phyloP scores from a whole-genome alignment of 2,797 vertebrate species.

The Enteromius argenteus region DNA sequence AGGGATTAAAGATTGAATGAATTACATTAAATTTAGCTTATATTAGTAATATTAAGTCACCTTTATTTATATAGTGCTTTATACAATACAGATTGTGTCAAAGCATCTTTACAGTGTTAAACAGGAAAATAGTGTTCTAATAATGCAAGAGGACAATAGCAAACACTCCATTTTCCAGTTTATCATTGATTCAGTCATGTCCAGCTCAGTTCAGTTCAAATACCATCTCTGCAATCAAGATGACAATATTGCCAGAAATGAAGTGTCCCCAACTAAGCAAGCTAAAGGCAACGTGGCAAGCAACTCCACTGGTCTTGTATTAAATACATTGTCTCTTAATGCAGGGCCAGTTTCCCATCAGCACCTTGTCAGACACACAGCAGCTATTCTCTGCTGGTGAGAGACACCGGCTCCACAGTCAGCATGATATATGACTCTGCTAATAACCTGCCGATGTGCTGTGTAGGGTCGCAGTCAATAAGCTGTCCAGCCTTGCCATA shows the following conservation, averaged over 20 bases:
- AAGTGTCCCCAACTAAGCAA: neutral
- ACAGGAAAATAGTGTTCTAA: neutral
- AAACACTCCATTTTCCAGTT: neutral
- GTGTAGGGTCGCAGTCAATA: slow-evolving; percentile 46
- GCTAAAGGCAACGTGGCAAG: neutral
- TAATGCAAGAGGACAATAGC: no score
- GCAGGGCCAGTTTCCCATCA: neutral
- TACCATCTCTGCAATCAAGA: neutral
- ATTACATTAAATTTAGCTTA: neutral
- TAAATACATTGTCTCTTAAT: neutral
- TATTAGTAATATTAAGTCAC: no score
- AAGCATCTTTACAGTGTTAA: neutral
- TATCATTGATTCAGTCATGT: neutral
- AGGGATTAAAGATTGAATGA: neutral
- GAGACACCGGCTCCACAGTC: slow-evolving; percentile 6
- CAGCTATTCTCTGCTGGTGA: slow-evolving; percentile 22
- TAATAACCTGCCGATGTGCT: slow-evolving; percentile 40
- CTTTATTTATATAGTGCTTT: no score
- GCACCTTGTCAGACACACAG: neutral
- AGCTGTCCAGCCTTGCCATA: slow-evolving; percentile 41
- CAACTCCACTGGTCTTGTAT: neutral
- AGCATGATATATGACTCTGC: slow-evolving; percentile 46
- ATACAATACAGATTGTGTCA: neutral
- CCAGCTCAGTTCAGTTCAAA: neutral
- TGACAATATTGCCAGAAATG: neutral